Evolutionary conservation across 1,140 invertebrate species (phyloP).

Genomic region (Drosophila sproati): DNA sequence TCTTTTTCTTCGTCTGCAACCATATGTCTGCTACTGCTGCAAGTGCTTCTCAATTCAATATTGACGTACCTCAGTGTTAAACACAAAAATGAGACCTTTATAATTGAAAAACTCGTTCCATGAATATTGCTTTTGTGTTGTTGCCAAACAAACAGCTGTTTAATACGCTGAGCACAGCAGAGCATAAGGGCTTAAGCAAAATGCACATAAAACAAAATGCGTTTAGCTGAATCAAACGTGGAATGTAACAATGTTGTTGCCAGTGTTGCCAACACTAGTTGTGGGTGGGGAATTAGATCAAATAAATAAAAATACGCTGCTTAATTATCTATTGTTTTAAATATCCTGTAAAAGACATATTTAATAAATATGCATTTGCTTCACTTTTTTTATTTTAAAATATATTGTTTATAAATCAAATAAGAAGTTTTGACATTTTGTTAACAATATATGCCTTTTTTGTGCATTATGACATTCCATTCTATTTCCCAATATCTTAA

Average conservation of each 20-base stretch:
- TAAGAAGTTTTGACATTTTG: no score
- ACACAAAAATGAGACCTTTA: not conserved
- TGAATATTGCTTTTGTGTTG: not conserved
- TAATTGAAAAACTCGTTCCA: not conserved
- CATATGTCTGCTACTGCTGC: not conserved
- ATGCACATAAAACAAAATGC: not conserved
- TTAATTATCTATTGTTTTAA: no score
- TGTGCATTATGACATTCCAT: no score
- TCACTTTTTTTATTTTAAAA: no score
- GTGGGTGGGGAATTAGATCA: no score
- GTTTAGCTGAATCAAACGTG: no score
- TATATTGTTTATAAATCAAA: no score
- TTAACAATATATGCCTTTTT: no score
- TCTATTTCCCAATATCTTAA: not conserved
- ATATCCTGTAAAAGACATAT: no score
- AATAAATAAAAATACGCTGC: no score
- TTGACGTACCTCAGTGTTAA: not conserved
- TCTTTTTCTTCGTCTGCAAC: not conserved
- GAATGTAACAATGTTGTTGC: not conserved
- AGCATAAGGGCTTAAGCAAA: not conserved
- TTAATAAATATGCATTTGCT: no score
- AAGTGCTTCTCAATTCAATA: not conserved
- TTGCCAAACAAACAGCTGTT: constrained; percentile 2
- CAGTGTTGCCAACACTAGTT: no score
- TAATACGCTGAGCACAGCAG: not conserved